These are phyloP conservation scores for Xestobium rufovillosum DNA, from an alignment of 2,888 invertebrate species.

Conservation along the genomic window DNA sequence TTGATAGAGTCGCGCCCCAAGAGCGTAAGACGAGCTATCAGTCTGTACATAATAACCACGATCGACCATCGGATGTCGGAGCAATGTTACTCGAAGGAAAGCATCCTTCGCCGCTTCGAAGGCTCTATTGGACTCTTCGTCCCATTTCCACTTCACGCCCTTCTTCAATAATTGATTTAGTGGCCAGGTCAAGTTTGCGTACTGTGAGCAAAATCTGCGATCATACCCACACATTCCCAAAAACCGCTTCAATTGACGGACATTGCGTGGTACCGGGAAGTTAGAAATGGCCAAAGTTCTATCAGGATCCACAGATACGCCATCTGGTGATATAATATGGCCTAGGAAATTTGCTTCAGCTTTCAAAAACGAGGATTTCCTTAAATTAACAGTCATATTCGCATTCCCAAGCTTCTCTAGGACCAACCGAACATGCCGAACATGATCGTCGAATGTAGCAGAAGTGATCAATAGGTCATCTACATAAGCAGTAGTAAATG, in stretches of 20 bases:
- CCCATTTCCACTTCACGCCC: neutral
- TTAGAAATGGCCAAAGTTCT: neutral
- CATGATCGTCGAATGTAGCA: conserved; percentile 18
- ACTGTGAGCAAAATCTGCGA: conserved; percentile 1
- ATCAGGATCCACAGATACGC: neutral
- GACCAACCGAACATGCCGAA: conserved; percentile 16
- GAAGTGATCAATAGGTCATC: conserved; percentile 22
- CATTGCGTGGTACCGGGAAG: neutral
- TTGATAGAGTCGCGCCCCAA: conserved; percentile 1
- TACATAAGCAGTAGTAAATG: conserved; percentile 17
- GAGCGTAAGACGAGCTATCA: conserved; percentile 1
- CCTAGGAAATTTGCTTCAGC: conserved; percentile 7
- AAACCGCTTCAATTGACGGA: neutral
- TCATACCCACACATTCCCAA: neutral
- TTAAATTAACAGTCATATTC: conserved; percentile 21
- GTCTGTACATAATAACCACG: conserved; percentile 2
- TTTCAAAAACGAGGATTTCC: conserved; percentile 23
- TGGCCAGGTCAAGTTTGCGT: neutral
- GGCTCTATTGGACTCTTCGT: neutral
- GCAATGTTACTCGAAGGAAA: neutral
- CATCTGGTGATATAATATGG: conserved; percentile 1
- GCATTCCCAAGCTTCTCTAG: conserved; percentile 14
- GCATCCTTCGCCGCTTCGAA: neutral
- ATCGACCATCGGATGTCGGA: neutral
- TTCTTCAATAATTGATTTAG: neutral